phyloP scores from a whole-genome alignment of 2,113 vertebrate species.

The Nannobrachium achirus region DNA sequence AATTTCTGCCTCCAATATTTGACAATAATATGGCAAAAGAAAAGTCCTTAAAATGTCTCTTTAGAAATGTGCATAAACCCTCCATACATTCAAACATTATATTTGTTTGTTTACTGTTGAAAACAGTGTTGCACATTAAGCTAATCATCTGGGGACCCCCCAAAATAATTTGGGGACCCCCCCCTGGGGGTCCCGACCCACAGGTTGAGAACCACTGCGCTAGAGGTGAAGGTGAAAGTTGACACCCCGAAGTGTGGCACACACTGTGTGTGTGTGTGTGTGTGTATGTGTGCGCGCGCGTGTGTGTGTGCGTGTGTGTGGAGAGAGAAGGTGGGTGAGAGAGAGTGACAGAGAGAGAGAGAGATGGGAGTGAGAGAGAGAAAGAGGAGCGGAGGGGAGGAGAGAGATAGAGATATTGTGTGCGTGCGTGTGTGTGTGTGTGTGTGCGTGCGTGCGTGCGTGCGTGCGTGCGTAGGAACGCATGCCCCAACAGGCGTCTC shows the following conservation, averaged over 20 bases:
- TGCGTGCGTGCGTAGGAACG: slow-evolving; percentile 24
- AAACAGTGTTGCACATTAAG: no score
- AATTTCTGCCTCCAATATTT: no score
- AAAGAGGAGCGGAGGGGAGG: slow-evolving; percentile 14
- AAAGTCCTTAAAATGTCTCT: no score
- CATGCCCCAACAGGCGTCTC: slow-evolving; percentile 75
- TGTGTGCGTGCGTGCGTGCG: not conserved
- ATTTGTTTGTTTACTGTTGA: no score
- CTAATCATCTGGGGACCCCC: no score
- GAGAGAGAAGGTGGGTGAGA: not conserved
- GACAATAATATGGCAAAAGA: no score
- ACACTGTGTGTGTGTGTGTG: not conserved
- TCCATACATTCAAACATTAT: no score
- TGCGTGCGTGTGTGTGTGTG: not conserved
- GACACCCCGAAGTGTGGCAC: slow-evolving; percentile 61
- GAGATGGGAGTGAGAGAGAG: slow-evolving; percentile 30
- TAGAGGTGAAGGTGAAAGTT: slow-evolving; percentile 69
- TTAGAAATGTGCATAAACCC: no score
- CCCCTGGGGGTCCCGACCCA: no score
- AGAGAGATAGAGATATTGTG: slow-evolving; percentile 17
- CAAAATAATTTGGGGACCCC: no score
- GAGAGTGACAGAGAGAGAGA: slow-evolving; percentile 6
- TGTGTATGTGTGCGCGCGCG: no score
- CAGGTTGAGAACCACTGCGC: no score
- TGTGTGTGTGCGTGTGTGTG: not conserved